phyloP scores from a whole-genome alignment of 2,797 vertebrate genomes.

The Acanthopagrus latus region DNA sequence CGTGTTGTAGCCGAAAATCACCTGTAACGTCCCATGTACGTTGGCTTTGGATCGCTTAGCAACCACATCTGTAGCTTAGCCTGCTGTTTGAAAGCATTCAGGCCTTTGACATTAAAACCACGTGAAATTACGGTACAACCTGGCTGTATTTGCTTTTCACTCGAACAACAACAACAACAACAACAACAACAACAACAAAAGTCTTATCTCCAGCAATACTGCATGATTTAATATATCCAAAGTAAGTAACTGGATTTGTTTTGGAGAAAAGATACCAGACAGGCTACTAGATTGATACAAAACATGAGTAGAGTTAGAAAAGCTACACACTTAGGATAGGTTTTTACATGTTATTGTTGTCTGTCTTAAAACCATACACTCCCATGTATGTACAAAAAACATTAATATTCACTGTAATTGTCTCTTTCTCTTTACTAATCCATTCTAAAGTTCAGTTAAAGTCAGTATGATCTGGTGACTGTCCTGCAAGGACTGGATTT shows the following conservation, averaged over 20 bases:
- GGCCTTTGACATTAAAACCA: background rate
- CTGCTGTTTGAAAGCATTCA: background rate
- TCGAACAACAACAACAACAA: too few relatives aligned
- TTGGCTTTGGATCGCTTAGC: constrained; percentile 24
- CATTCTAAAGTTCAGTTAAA: background rate
- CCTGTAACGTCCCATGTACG: constrained; percentile 12
- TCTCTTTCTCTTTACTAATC: background rate
- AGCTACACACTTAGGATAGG: background rate
- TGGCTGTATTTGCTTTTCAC: background rate
- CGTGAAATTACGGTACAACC: background rate
- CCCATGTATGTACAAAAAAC: background rate
- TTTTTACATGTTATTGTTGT: background rate
- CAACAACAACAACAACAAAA: too few relatives aligned
- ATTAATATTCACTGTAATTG: background rate
- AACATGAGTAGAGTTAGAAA: background rate
- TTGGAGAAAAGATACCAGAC: background rate
- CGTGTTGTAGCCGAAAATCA: background rate
- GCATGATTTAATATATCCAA: too few relatives aligned
- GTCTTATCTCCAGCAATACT: background rate
- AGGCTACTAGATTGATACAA: background rate
- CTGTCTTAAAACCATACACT: background rate
- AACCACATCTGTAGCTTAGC: background rate
- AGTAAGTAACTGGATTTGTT: background rate
- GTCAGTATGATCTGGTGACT: background rate
- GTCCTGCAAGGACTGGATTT: background rate